phyloP scores from a whole-genome alignment of 1,140 invertebrate species.

The Heterodera carotae region DNA sequence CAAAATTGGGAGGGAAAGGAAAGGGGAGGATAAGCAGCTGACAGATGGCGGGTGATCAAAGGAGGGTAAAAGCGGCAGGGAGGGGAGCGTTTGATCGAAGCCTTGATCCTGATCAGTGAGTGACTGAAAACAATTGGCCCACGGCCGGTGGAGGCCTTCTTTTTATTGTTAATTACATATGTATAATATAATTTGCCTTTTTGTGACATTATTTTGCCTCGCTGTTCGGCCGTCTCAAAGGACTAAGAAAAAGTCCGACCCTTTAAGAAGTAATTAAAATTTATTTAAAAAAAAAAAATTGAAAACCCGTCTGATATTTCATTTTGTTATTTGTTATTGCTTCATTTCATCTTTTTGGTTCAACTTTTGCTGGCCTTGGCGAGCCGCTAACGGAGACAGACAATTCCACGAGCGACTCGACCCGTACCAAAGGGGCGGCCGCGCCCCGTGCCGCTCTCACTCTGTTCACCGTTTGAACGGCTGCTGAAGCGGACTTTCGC shows the following conservation, averaged over 20 bases:
- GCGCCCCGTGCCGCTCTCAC: background rate
- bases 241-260: too few species aligned
- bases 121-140: background rate
- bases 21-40: background rate
- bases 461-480: constrained; percentile 1
- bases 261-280: too few species aligned
- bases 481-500: constrained; percentile 15
- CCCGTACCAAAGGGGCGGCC: constrained; percentile 28
- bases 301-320: background rate
- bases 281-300: too few species aligned
- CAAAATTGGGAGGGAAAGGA: background rate
- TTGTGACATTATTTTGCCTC: too few species aligned
- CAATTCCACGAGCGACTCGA: constrained; percentile 31
- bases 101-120: background rate
- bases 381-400: constrained; percentile 1
- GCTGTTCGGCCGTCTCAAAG: too few species aligned
- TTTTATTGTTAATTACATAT: too few species aligned
- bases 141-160: too few species aligned
- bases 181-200: too few species aligned
- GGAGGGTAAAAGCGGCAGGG: background rate
- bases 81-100: too few species aligned
- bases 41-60: background rate
- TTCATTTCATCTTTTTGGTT: background rate
- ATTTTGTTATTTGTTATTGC: background rate
- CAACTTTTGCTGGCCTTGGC: background rate